Conservation (phyloP, 1,140 invertebrate genomes). For the Saccostrea echinata region DNA sequence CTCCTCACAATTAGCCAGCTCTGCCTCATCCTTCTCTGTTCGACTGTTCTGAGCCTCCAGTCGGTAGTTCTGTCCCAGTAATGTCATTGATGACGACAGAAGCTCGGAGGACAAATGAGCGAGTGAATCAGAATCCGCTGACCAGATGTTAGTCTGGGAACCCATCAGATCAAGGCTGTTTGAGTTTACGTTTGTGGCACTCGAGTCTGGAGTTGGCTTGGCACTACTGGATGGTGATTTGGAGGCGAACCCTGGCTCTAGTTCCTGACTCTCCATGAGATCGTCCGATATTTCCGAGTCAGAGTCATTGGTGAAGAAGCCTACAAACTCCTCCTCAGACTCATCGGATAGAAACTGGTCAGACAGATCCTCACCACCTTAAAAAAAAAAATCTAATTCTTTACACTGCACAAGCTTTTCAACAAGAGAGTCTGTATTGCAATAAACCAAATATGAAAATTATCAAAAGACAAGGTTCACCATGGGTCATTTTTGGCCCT, state of each 20-base stretch:
- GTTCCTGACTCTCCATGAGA: conserved; percentile 68
- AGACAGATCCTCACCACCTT: conserved; percentile 67
- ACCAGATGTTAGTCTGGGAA: conserved; percentile 57
- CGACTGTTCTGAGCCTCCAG: conserved; percentile 57
- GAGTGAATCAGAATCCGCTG: conserved; percentile 66
- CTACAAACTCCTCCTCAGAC: conserved; percentile 74
- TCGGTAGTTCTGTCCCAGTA: conserved; percentile 71
- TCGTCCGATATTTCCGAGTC: conserved; percentile 75
- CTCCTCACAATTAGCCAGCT: conserved; percentile 69
- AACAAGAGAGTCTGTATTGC: not conserved
- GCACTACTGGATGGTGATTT: conserved; percentile 29
- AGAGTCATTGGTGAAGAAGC: conserved; percentile 73
- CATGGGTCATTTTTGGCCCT: no score
- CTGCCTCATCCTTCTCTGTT: conserved; percentile 59
- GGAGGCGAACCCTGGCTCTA: conserved; percentile 60
- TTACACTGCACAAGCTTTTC: not conserved
- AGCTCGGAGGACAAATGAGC: conserved; percentile 74
- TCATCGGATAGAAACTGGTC: conserved; percentile 72
- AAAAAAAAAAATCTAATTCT: not conserved
- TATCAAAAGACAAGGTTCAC: not conserved
- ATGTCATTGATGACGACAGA: conserved; percentile 72
- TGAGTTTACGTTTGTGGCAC: conserved; percentile 26
- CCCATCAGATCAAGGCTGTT: not conserved
- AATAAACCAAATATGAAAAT: not conserved
- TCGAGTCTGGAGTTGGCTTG: conserved; percentile 29